A percentile compares a stretch with the other conserved stretches of the same genome.
Conservation (phyloP, 2,113 vertebrate genomes). For the Rhynchopsitta pachyrhyncha region DNA sequence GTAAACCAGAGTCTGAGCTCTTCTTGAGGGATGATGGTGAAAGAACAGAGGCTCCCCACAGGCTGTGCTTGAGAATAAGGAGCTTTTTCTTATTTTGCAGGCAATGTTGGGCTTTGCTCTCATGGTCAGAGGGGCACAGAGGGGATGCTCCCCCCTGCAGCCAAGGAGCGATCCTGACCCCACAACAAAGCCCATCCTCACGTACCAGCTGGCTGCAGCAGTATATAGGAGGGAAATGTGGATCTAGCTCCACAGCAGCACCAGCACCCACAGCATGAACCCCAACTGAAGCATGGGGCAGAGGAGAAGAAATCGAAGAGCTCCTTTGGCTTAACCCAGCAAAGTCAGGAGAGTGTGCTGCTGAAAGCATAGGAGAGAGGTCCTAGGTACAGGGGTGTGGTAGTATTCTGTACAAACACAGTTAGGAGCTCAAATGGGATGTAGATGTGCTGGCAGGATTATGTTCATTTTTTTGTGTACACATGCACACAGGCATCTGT, state of each 20-base stretch:
- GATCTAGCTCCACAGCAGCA: background rate
- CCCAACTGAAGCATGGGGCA: rapidly evolving
- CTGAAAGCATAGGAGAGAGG: background rate
- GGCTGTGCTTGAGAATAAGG: background rate
- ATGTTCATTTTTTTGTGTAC: background rate
- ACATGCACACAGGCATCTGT: background rate
- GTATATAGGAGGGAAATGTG: rapidly evolving
- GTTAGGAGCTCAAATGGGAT: background rate
- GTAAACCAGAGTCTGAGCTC: background rate
- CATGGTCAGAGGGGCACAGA: background rate
- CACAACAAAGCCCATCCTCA: rapidly evolving
- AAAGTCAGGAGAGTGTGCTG: background rate
- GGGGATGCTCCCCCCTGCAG: background rate
- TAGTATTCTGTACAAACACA: background rate
- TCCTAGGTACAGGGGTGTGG: rapidly evolving
- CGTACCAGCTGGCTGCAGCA: background rate
- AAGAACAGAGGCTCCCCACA: background rate
- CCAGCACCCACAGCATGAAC: background rate
- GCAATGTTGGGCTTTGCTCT: background rate
- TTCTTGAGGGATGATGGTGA: background rate
- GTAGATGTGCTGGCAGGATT: background rate
- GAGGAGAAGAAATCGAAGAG: background rate
- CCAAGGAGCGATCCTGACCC: background rate
- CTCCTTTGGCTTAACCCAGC: background rate
- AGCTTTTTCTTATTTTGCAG: background rate